Percentiles rank a stretch among this genome's conserved stretches.
Evolutionary conservation across 2,797 vertebrate species (phyloP).

Genomic region (Sebastolobus alascanus): DNA sequence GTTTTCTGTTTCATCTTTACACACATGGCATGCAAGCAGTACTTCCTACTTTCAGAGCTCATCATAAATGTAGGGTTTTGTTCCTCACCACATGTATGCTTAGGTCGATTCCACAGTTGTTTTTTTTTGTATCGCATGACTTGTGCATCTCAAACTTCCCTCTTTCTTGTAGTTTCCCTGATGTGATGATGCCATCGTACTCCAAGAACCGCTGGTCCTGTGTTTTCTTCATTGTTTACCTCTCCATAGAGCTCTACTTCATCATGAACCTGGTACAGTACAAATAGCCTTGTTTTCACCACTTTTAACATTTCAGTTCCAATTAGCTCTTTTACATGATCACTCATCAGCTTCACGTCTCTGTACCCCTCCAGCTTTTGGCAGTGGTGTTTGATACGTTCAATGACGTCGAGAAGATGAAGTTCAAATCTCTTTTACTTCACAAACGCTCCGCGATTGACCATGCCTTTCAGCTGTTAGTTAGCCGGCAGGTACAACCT

Average conservation of each 20-base stretch:
- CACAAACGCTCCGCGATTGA: constrained; percentile 95
- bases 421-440: constrained; percentile 96
- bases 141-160: not conserved
- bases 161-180: constrained; percentile 91
- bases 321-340: not conserved
- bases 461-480: constrained; percentile 92
- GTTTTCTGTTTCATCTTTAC: constrained; percentile 6
- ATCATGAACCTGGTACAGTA: constrained; percentile 97
- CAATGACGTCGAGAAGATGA: constrained; percentile 97
- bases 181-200: constrained; percentile 99
- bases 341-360: constrained; percentile 7
- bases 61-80: not conserved
- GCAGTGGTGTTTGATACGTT: constrained; percentile 99
- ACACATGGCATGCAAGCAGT: constrained; percentile 14
- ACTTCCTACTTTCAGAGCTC: constrained; percentile 42
- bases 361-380: constrained; percentile 87
- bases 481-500: constrained; percentile 90
- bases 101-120: not conserved
- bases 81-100: not conserved
- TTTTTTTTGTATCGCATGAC: constrained; percentile 12
- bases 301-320: constrained; percentile 1
- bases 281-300: constrained; percentile 5
- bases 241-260: constrained; percentile 99
- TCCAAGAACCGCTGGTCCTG: constrained; percentile 96
- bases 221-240: constrained; percentile 98